Percentiles rank a stretch among this genome's conserved stretches.
phyloP scores from a whole-genome alignment of 2,797 vertebrate species.

The Acanthiza pusilla region DNA sequence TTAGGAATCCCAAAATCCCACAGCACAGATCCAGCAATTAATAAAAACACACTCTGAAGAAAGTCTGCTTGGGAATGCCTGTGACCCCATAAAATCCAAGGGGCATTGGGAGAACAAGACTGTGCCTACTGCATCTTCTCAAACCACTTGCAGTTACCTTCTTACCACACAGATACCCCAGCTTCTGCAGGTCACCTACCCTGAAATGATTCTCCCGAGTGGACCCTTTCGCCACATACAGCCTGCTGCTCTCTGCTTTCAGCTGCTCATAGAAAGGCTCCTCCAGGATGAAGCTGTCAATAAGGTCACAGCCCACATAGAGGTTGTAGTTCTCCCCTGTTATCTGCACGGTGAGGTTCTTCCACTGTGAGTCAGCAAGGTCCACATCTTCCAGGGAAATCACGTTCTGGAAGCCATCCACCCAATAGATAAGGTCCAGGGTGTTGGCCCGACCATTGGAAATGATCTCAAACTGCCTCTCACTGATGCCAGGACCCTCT shows the following conservation, averaged over 20 bases:
- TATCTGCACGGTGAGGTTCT: slow-evolving; percentile 92
- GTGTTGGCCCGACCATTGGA: slow-evolving; percentile 93
- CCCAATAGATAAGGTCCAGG: slow-evolving; percentile 93
- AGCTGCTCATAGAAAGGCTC: slow-evolving; percentile 95
- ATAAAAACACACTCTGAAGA: neutral
- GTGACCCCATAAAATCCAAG: neutral
- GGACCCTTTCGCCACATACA: slow-evolving; percentile 91
- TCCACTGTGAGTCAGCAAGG: slow-evolving; percentile 94
- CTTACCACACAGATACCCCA: neutral
- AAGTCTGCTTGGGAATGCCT: neutral
- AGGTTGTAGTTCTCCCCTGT: slow-evolving; percentile 89
- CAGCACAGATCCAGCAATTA: neutral
- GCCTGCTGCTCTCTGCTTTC: slow-evolving; percentile 79
- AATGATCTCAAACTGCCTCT: slow-evolving; percentile 90
- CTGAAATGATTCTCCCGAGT: slow-evolving; percentile 91
- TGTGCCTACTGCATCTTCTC: neutral
- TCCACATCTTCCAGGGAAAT: slow-evolving; percentile 95
- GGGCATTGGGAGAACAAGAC: neutral
- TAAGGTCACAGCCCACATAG: slow-evolving; percentile 90
- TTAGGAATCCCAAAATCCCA: neutral
- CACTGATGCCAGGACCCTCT: slow-evolving; percentile 81
- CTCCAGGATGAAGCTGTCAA: slow-evolving; percentile 92
- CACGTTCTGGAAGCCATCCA: slow-evolving; percentile 84
- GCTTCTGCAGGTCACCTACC: slow-evolving; percentile 76
- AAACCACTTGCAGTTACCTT: neutral